These are phyloP conservation scores for Fragum whitleyi DNA, from an alignment of 2,888 invertebrate species.

Conservation along the genomic window DNA sequence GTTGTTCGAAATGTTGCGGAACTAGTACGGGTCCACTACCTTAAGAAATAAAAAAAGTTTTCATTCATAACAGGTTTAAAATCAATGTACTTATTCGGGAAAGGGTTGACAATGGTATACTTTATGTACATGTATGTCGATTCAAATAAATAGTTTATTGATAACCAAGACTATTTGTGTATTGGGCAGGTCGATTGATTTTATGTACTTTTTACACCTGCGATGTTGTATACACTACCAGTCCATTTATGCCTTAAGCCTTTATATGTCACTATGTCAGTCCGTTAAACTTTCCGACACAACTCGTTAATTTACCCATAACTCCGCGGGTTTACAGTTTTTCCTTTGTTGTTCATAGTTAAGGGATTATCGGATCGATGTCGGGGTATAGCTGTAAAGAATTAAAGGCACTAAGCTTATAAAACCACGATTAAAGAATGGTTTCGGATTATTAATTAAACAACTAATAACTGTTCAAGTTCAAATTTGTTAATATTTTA, in stretches of 20 bases:
- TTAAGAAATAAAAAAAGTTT: no score
- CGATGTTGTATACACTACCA: background rate
- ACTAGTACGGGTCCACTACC: no score
- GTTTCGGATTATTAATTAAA: conserved; percentile 9
- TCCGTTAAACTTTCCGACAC: background rate
- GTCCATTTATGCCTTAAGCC: conserved; percentile 9
- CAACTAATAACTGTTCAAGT: background rate
- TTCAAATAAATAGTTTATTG: no score
- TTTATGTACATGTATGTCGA: no score
- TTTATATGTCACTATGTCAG: conserved; percentile 24
- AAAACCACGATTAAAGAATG: conserved; percentile 2
- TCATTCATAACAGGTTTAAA: no score
- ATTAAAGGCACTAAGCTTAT: background rate
- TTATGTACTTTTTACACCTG: conserved; percentile 12
- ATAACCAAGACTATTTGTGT: background rate
- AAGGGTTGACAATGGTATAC: no score
- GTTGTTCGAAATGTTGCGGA: no score
- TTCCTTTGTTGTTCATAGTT: conserved; percentile 36
- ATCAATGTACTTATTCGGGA: no score
- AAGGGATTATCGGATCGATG: conserved; percentile 12
- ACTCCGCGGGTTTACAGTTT: conserved; percentile 27
- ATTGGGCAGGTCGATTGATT: conserved; percentile 11
- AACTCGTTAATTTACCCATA: background rate
- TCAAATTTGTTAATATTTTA: background rate
- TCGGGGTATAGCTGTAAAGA: background rate